Evolutionary conservation across 1,140 invertebrate species (phyloP).

Genomic region (Pseudachorutes palmiensis): DNA sequence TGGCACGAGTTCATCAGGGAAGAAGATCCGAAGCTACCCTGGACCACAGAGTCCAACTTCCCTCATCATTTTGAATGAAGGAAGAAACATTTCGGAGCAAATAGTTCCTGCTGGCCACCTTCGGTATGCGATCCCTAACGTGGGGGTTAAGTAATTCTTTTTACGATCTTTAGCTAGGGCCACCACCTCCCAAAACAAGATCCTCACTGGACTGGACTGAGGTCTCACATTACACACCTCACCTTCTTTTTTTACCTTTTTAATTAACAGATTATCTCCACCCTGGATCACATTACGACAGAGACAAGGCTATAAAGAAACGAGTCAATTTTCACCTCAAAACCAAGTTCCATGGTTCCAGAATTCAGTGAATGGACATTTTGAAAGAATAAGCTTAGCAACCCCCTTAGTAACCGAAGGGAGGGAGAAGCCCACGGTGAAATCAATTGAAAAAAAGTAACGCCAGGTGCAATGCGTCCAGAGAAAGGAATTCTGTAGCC

Average conservation of each 20-base stretch:
- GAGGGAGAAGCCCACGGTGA: neutral
- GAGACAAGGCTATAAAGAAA: neutral
- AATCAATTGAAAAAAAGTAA: conserved; percentile 1
- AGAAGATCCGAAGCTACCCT: neutral
- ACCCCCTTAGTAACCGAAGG: too few relatives aligned
- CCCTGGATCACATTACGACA: neutral
- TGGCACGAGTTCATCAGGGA: neutral
- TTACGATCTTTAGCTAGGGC: conserved; percentile 5
- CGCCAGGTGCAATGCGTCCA: conserved; percentile 5
- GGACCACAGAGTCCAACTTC: too few relatives aligned
- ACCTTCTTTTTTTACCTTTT: conserved; percentile 12
- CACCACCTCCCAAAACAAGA: neutral
- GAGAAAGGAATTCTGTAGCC: too few relatives aligned
- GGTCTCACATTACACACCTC: neutral
- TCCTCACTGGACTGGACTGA: neutral
- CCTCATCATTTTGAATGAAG: too few relatives aligned
- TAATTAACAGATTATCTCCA: conserved; percentile 11
- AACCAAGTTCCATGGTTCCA: too few relatives aligned
- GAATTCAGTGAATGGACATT: too few relatives aligned
- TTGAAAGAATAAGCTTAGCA: too few relatives aligned
- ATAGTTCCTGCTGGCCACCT: too few relatives aligned
- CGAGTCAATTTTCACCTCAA: too few relatives aligned
- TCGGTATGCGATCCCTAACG: neutral
- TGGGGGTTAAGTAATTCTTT: conserved; percentile 4
- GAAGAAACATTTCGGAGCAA: too few relatives aligned